These are phyloP conservation scores for Otolemur garnettii DNA, from an alignment of 2,113 vertebrate genomes.

Conservation along the genomic window DNA sequence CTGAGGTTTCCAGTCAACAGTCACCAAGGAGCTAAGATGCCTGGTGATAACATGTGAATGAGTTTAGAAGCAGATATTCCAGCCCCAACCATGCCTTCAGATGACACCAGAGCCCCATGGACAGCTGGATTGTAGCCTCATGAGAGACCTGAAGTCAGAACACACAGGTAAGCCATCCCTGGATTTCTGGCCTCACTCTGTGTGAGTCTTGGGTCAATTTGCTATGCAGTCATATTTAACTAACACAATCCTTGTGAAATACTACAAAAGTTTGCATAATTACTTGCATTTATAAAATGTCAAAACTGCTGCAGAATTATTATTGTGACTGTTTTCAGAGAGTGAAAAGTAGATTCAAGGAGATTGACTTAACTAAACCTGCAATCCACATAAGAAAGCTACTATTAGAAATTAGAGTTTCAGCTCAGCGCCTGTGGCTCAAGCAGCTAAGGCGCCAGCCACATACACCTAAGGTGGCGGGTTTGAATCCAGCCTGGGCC, in stretches of 20 bases:
- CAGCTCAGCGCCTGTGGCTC: too few relatives aligned
- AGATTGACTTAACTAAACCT: background rate
- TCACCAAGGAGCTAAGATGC: background rate
- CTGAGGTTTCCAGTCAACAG: fast-evolving
- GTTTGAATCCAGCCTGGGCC: too few relatives aligned
- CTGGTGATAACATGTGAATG: background rate
- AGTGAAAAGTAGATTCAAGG: background rate
- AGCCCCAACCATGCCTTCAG: background rate
- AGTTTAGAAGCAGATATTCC: background rate
- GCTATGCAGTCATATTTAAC: background rate
- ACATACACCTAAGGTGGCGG: too few relatives aligned
- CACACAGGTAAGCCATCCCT: background rate
- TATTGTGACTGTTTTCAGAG: background rate
- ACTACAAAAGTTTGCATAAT: background rate
- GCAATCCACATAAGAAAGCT: background rate
- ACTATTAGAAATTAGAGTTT: background rate
- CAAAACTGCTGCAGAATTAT: background rate
- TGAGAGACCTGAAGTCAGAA: background rate
- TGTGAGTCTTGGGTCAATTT: background rate
- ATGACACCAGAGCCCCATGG: background rate
- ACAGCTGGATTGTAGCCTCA: background rate
- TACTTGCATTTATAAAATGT: background rate
- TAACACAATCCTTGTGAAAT: background rate
- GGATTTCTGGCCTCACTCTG: background rate
- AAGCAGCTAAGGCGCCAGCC: too few relatives aligned